Base-by-base conservation (phyloP, 2,797 vertebrate species). In the Yasuhikotakia modesta region DNA sequence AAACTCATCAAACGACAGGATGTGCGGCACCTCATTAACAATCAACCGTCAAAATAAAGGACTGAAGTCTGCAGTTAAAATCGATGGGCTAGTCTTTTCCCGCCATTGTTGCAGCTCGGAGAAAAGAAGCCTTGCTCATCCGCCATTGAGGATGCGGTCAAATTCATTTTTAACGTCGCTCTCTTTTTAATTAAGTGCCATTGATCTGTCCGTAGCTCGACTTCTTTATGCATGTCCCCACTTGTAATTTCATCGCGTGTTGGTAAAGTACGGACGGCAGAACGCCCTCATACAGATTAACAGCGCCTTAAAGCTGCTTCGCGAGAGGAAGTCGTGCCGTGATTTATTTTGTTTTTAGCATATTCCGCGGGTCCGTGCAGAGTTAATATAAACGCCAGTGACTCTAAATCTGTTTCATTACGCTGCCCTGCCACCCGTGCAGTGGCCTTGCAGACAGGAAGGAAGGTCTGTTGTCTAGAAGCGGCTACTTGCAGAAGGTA, bases 141-240 rank as follows among this genome's bases (percentile, higher is more conserved):
- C 68, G 82, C 83, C 70, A 85, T 88, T 89, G 87, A 78, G 64
- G 86, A 86, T 70, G 69, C 79, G 63, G 73, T 82, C 84, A 79
- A 85, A 87, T 85, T 81, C 75, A 80, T 86, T 88, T 87, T 89
- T 87, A 90, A 82, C 72, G 79, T 73, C 77, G 87, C 77, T 87
- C 80, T 81, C 64, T 79, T 75, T 88, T 89, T 91, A 91, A 92
- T 92, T 88, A 89, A 85, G 78, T 87, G 84, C 84, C 87, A 90
- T 86, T 90, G 90, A 90, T 90, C 86, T 87, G 84, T 87, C 85
- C 85, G 81, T 87, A 89, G 66, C 50, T 17, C 52, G 60, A 67
- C 53, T 79, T 80, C 72, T 90, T 90, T 89, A 86, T 89, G 85
- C 84, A 74, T 82, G 83, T 84, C 86, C 78, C 72, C 69, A 67